Base-by-base conservation (phyloP, 2,113 vertebrate genomes). In the Macaca fascicularis region DNA sequence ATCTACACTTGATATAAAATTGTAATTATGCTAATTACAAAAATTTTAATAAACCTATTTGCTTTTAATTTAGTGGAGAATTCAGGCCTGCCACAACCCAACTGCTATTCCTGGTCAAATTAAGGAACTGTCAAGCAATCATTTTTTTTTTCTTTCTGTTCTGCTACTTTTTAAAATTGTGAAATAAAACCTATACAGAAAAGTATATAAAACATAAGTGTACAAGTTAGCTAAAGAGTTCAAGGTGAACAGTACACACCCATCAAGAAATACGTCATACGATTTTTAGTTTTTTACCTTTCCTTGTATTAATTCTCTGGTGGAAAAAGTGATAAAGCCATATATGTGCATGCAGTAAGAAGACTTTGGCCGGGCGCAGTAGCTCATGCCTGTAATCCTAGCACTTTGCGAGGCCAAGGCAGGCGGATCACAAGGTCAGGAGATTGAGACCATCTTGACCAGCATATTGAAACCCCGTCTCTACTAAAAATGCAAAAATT, bases 1-100 rank as follows among this genome's bases (percentile, higher is more conserved):
- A 72, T 45, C n/a, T 85, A 35, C 23, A 23, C 38, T 75, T 92
- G 76, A 93, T 78, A 67, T 86, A 82, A 93, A 91, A 90, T 88
- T 82, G 8, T 20, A 52, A 40, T 76, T 75, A 70, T 81, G 67
- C 69, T 80, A 87, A 52, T 40, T 88, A 43, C 22, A 90, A 80
- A 45, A 79, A 86, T 87, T 74, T 70, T 92, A 80, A 35, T 55
- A 43, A 90, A 93, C 61, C n/a, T 16, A 4, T 86, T 84, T 52
- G 35, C 61, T 30, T 67, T 69, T 70, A 70, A 8, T 32, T 32
- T 70, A 38, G 17, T 79, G 16, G 32, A 48, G 32, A 69, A 48
- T n/a, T 75, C 48, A 87, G 43, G 43, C 16, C 35, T 45, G 10
- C 19, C 88, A 7, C 48, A 59, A 70, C 12, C 11, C 2, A 81